These are phyloP conservation scores for Catotricha subobsoleta DNA, from an alignment of 2,888 invertebrate species.

Conservation along the genomic window DNA sequence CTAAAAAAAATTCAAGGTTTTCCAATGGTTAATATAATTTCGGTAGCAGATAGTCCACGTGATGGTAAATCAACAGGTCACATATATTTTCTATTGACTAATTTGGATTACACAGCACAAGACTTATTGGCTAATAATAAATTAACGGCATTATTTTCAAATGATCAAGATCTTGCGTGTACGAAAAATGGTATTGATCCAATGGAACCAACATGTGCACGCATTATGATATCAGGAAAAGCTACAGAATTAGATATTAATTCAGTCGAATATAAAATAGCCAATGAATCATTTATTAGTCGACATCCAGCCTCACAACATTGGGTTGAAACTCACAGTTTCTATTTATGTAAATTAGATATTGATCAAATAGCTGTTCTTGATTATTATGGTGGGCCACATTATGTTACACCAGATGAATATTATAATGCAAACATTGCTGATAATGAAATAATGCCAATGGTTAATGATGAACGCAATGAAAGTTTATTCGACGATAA, in stretches of 20 bases:
- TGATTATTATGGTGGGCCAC: conserved; percentile 67
- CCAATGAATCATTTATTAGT: conserved; percentile 17
- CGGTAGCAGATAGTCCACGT: conserved; percentile 22
- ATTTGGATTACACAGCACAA: conserved; percentile 26
- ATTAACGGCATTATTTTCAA: conserved; percentile 22
- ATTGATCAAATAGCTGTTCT: conserved; percentile 55
- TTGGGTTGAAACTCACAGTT: conserved; percentile 38
- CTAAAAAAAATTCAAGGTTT: conserved; percentile 18
- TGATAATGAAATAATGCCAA: neutral
- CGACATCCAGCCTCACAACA: conserved; percentile 24
- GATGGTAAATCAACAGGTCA: conserved; percentile 20
- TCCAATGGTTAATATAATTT: conserved; percentile 29
- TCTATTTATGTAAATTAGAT: conserved; percentile 60
- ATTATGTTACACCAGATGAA: conserved; percentile 17
- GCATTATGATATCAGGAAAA: conserved; percentile 23
- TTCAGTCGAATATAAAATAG: conserved; percentile 15
- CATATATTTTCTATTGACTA: conserved; percentile 25
- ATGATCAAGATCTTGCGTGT: conserved; percentile 25
- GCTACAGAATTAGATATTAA: conserved; percentile 16
- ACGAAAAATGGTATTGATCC: conserved; percentile 20
- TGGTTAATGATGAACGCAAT: no score
- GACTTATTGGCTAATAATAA: conserved; percentile 21
- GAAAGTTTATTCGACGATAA: no score
- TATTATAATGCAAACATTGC: conserved; percentile 16
- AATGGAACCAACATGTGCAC: conserved; percentile 28